Base-by-base conservation (phyloP, 2,888 invertebrate genomes). In the Hedya salicella region DNA sequence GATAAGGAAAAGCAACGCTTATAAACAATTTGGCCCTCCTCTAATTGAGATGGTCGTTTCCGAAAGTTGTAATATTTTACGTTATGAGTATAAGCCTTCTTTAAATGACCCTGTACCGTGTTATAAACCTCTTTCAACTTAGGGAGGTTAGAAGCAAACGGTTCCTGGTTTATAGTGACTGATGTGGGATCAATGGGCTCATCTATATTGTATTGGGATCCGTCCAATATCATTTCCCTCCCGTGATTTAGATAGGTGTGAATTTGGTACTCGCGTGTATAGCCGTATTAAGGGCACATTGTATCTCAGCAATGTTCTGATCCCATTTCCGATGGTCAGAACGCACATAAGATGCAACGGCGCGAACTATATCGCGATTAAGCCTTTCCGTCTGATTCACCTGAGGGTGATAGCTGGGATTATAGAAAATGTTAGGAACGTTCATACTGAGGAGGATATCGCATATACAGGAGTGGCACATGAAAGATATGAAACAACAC, bases 401-500 rank as follows among this genome's bases (percentile, higher is more conserved):
- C 49, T 49, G 49, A 25, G 49, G 49, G 25, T 49, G 49, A 14
- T 49, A 49, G 2, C 49, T 25, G 8, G 48, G 48, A 4, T 48
- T 48, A 52, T 25, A 25, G 25, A 25, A 25, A 5, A 25, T 25
- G 25, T 25, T 3, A 6, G 25, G 25, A 25, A 25, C 25, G n/a
- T n/a, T n/a, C n/a, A n/a, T n/a, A n/a, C n/a, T n/a, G n/a, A n/a
- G n/a, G n/a, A n/a, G n/a, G n/a, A n/a, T n/a, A n/a, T n/a, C n/a
- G n/a, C n/a, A n/a, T n/a, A n/a, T n/a, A n/a, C n/a, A n/a, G n/a
- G n/a, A n/a, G n/a, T n/a, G n/a, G n/a, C n/a, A n/a, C n/a, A n/a
- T n/a, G n/a, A n/a, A n/a, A n/a, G n/a, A n/a, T n/a, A n/a, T n/a
- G n/a, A n/a, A n/a, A n/a, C n/a, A n/a, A n/a, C n/a, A n/a, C n/a